Conservation (phyloP, 2,888 invertebrate genomes). For the Sminthurides aquaticus region DNA sequence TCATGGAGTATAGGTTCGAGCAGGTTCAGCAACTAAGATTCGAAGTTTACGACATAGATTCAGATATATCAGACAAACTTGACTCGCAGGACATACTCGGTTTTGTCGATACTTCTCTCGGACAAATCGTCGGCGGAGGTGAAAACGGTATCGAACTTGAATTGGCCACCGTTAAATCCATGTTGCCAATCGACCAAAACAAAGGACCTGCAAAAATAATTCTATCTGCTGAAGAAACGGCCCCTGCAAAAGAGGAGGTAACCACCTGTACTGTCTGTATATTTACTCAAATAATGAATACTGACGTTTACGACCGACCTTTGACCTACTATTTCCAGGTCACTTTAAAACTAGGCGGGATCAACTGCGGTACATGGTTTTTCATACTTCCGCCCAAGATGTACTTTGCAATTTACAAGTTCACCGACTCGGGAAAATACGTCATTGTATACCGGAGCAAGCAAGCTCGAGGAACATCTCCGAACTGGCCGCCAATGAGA, state of each 20-base stretch:
- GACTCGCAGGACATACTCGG: conserved; percentile 51
- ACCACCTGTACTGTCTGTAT: too few species aligned
- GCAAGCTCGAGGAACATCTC: conserved; percentile 51
- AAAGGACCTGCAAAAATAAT: conserved; percentile 14
- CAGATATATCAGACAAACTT: conserved; percentile 42
- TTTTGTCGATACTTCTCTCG: conserved; percentile 50
- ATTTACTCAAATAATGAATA: too few species aligned
- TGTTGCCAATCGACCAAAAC: conserved; percentile 13
- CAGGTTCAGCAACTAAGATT: conserved; percentile 53
- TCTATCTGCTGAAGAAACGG: conserved; percentile 11
- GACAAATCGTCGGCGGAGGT: conserved; percentile 35
- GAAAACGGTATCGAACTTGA: conserved; percentile 1
- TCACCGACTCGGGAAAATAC: conserved; percentile 47
- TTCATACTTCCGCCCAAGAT: conserved; percentile 31
- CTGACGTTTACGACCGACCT: too few species aligned
- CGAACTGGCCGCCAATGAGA: conserved; percentile 51
- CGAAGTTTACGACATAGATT: conserved; percentile 48
- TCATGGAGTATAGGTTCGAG: conserved; percentile 52
- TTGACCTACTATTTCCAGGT: too few species aligned
- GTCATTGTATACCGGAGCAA: conserved; percentile 53
- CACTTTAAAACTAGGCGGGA: conserved; percentile 12
- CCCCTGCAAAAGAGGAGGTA: conserved; percentile 8
- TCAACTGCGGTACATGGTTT: conserved; percentile 23
- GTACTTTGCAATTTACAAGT: conserved; percentile 45
- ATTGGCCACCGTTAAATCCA: background rate